Percentiles rank a stretch among this genome's conserved stretches.
These are phyloP conservation scores for Irena cyanogastra DNA, from an alignment of 2,113 vertebrate genomes.

Conservation along the genomic window DNA sequence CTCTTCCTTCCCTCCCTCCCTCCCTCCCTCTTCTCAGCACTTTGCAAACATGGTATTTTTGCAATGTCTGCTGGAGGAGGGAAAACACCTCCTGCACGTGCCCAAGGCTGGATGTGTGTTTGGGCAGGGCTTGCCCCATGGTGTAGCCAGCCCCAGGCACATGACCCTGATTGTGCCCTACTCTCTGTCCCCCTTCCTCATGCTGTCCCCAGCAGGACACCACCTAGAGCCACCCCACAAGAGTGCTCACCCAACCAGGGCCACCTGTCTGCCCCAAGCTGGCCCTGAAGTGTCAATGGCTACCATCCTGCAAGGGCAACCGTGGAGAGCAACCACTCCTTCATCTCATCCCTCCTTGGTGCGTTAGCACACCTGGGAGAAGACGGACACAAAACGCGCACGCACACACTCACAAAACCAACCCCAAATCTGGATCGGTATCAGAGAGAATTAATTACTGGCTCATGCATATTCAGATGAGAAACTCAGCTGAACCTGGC, in stretches of 20 bases:
- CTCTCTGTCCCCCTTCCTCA: background rate
- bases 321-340: background rate
- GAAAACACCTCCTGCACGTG: background rate
- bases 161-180: accelerated
- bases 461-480: constrained; percentile 58
- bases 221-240: background rate
- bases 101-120: background rate
- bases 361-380: background rate
- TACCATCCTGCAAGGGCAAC: background rate
- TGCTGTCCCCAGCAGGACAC: background rate
- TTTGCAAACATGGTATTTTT: background rate
- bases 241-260: background rate
- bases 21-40: background rate
- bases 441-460: constrained; percentile 67
- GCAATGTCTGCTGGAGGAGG: background rate
- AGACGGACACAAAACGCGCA: background rate
- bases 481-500: constrained; percentile 60
- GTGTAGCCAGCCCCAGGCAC: background rate
- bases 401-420: background rate
- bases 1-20: background rate
- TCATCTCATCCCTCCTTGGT: background rate
- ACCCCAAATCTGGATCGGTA: constrained; percentile 52
- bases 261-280: background rate
- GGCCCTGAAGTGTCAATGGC: accelerated
- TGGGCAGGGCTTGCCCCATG: background rate